phyloP scores from a whole-genome alignment of 2,888 invertebrate species.

The Siphlonurus alternatus region DNA sequence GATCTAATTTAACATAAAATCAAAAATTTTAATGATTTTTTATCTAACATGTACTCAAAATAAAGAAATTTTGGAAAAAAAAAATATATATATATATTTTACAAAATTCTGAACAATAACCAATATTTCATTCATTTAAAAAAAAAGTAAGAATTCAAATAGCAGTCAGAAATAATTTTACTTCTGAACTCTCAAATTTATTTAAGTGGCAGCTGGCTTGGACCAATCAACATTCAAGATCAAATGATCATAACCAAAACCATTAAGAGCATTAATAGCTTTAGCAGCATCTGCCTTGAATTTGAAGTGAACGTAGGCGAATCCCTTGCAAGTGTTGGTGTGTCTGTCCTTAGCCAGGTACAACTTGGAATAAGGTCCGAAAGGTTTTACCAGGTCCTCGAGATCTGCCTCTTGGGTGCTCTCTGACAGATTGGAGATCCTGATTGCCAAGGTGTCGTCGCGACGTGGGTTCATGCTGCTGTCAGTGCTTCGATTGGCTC shows the following conservation, averaged over 20 bases:
- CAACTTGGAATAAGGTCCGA: conserved; percentile 84
- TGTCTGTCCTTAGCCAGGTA: conserved; percentile 90
- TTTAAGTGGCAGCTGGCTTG: conserved; percentile 41
- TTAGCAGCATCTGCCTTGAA: conserved; percentile 77
- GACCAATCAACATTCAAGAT: conserved; percentile 99
- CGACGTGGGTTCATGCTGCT: conserved; percentile 45
- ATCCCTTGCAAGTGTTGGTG: conserved; percentile 83
- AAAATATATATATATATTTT: neutral
- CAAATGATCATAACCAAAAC: conserved; percentile 93
- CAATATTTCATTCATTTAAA: neutral
- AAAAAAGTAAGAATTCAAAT: no score
- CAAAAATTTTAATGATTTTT: no score
- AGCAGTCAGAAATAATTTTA: no score
- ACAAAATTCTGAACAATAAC: neutral
- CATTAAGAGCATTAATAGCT: conserved; percentile 78
- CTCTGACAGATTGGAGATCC: conserved; percentile 94
- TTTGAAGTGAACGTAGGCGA: conserved; percentile 96
- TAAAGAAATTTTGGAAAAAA: no score
- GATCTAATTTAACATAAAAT: no score
- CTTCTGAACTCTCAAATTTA: no score
- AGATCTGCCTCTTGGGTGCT: conserved; percentile 85
- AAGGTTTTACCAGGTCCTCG: conserved; percentile 85
- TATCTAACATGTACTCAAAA: no score
- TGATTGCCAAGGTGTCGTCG: conserved; percentile 74
- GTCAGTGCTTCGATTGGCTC: conserved; percentile 55